Percentiles rank a stretch among this genome's conserved stretches.
These are phyloP conservation scores for Propithecus coquereli DNA, from an alignment of 2,113 vertebrate species.

Conservation along the genomic window DNA sequence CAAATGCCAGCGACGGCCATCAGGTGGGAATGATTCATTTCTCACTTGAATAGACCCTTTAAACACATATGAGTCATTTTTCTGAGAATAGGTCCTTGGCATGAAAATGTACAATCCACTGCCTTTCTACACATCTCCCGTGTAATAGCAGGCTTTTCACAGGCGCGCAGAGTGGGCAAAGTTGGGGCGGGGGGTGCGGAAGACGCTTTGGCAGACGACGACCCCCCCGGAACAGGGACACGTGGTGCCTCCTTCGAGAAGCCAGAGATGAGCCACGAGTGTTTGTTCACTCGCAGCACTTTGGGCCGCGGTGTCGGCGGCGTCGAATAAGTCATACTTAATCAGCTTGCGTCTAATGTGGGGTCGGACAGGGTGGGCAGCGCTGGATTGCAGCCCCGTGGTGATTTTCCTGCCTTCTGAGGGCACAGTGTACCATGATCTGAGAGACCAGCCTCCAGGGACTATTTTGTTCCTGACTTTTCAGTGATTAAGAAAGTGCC, in stretches of 20 bases:
- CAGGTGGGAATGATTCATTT: background rate
- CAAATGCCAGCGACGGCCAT: background rate
- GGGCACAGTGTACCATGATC: fast-evolving
- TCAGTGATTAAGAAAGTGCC: background rate
- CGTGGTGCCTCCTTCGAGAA: background rate
- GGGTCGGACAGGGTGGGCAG: background rate
- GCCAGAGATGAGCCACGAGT: background rate
- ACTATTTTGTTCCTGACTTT: background rate
- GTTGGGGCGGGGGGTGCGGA: background rate
- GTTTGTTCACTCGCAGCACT: background rate
- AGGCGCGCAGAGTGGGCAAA: background rate
- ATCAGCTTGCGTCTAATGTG: background rate
- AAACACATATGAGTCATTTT: background rate
- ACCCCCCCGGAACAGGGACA: fast-evolving
- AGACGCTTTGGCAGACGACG: fast-evolving
- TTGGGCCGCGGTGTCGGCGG: background rate
- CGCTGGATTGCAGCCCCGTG: background rate
- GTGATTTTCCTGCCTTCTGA: background rate
- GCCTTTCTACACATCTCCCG: background rate
- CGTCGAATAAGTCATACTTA: background rate
- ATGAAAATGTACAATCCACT: fast-evolving
- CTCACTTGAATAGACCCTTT: background rate
- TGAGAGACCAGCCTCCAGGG: background rate
- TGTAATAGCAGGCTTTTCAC: background rate
- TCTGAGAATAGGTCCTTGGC: background rate